These are phyloP conservation scores for Uromys caudimaculatus DNA, from an alignment of 2,797 vertebrate species.

Conservation along the genomic window DNA sequence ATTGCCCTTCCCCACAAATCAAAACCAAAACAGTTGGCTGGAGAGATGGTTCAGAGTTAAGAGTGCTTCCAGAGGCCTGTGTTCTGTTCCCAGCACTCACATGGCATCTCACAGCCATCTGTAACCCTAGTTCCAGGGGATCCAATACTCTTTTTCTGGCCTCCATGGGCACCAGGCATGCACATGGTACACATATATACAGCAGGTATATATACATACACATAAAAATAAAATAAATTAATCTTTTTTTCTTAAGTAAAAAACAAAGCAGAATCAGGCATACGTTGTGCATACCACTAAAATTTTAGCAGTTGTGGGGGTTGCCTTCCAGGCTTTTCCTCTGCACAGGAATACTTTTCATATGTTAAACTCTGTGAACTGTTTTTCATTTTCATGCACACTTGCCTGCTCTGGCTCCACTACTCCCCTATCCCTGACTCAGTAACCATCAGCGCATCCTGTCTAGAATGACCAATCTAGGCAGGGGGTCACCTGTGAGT, in stretches of 20 bases:
- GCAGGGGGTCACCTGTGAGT: neutral
- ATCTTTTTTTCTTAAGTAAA: neutral
- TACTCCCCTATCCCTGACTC: neutral
- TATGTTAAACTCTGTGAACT: neutral
- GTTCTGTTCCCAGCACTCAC: neutral
- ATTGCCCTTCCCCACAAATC: too few relatives aligned
- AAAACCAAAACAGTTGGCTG: neutral
- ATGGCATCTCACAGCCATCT: neutral
- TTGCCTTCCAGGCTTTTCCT: conserved; percentile 1
- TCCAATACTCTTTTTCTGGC: neutral
- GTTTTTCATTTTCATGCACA: neutral
- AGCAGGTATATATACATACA: neutral
- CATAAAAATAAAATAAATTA: neutral
- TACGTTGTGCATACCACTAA: neutral
- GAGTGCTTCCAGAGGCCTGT: neutral
- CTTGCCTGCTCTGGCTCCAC: neutral
- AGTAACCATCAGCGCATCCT: neutral
- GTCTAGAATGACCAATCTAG: neutral
- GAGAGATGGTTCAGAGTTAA: neutral
- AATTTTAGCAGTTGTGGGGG: neutral
- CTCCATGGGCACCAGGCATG: neutral
- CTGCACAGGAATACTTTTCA: neutral
- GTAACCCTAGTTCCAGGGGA: neutral
- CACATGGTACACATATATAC: neutral
- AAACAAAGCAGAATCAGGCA: neutral